A percentile compares a stretch with the other conserved stretches of the same genome.
Evolutionary conservation across 2,797 vertebrate genomes (phyloP).

Genomic region (Allenopithecus nigroviridis): DNA sequence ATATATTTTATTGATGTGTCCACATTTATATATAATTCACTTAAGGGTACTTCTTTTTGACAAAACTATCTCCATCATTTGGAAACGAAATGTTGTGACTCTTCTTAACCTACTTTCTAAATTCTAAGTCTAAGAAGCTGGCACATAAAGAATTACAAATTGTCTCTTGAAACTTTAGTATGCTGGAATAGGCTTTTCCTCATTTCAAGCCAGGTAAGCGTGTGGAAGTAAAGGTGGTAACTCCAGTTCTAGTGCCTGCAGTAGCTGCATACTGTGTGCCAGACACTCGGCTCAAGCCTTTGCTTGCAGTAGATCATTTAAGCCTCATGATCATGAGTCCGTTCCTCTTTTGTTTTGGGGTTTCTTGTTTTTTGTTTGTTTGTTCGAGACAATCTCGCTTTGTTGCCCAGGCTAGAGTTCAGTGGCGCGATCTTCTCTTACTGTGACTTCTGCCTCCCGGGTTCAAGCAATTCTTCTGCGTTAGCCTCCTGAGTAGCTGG

Average conservation of each 20-base stretch:
- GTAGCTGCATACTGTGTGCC: neutral
- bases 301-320: neutral
- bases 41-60: slow-evolving; percentile 22
- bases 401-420: too few species aligned
- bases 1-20: neutral
- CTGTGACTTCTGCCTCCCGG: too few species aligned
- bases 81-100: slow-evolving; percentile 34
- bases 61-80: slow-evolving; percentile 33
- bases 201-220: neutral
- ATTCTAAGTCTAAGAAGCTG: slow-evolving; percentile 27
- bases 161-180: neutral
- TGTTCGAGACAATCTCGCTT: too few species aligned
- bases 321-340: neutral
- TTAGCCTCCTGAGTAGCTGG: too few species aligned
- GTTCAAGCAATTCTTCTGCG: too few species aligned
- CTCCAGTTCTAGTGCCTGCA: too few species aligned
- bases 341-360: neutral
- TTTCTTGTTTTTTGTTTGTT: neutral
- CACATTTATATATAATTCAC: neutral
- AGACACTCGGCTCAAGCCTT: neutral
- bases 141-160: neutral
- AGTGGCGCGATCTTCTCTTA: too few species aligned
- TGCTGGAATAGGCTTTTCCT: neutral
- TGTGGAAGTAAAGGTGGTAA: neutral
- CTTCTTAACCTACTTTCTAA: slow-evolving; percentile 43